Evolutionary conservation across 2,888 invertebrate species (phyloP), one percentile per base, ranked within the genome.

Genomic region (Leucoptera coffeella): DNA sequence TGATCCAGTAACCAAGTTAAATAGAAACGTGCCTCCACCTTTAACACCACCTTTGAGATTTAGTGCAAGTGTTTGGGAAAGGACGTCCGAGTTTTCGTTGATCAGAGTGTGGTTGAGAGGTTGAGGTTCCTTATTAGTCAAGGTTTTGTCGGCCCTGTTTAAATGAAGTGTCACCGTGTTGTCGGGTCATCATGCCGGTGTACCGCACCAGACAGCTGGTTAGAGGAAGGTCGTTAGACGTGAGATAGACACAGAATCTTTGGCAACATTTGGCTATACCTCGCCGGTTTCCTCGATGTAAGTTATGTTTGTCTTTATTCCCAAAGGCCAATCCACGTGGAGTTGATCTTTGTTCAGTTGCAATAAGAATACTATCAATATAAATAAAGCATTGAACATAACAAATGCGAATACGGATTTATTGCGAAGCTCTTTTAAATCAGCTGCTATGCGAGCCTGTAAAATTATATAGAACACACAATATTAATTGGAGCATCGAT

Each of bases 361-460:
- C 62, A 99, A 86, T 71, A 97, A 86, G 76, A 97, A 92, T 56
- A 97, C 94, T 73, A 95, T 90, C 75, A 97, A 84, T 62, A 96
- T 92, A 83, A 96, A 97, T 58, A 97, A 83, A 67, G 95, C 91
- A 82, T 97, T 99, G 80, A 96, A 87, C 95, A 97, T 96, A 77
- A 96, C 88, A 83, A 96, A 95, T 58, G 90, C 91, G 73, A 94
- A 93, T 53, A 93, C 92, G 50, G 91, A 90, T 71, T 94, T 93
- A 82, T 96, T 96, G 55, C 96, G 80, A 55, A 96, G 82, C 58
- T 94, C 94, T 58, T 89, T 80, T 65, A 97, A 78, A 69, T 94
- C 93, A 49, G 76, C 75, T 50, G 90, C 90, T 52, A 91, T 85
- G 58, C 90, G 80, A 57, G 82, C 88, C 89, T 91, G 79, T 65